Evolutionary conservation across 2,797 vertebrate species (phyloP), one percentile per base, ranked within the genome.

Genomic region (Anguilla obscura): DNA sequence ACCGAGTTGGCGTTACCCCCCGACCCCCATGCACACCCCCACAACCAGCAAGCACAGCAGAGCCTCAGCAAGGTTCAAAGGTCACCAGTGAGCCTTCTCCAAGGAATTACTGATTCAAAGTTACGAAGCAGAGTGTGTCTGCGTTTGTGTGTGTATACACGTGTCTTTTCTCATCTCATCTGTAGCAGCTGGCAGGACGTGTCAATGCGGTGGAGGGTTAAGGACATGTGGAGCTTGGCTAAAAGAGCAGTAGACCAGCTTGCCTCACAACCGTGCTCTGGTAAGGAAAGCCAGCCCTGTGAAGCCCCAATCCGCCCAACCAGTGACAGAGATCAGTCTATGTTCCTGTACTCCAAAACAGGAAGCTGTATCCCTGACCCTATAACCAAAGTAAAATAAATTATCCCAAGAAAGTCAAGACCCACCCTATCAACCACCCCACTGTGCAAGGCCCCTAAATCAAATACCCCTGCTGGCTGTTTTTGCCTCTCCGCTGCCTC

Each of bases 371-470:
- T 90, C 89, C 88, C 88, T 88, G 87, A 90, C 80, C 36, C 90
- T 87, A 92, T 90, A 90, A 92, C 90, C 90, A 92, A 90, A 71
- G 82, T 90, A 89, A 93, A 92, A 92, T 91, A 91, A 92, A 92
- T 92, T 91, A 92, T 80, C 89, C 90, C 66, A 88, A 60, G 63
- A 63, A 88, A 89, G 79, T 88, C 89, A 89, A 89, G 69, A 85
- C 91, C 87, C 66, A 10, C n/a, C 66, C 66, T 27, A 27, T 27
- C n/a, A n/a, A 8, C 66, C 66, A 10, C 9, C 66, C 2, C 66
- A 71, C 66, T 71, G 24, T 27, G 30, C 27, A 2, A 27, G 63
- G 21, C 21, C 63, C 58, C 58, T 60, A 14, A 21, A 60, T 60
- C 16, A 60, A 21, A 60, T 3, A 5, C 21, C 60, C 24, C 24